Evolutionary conservation across 2,888 invertebrate genomes (phyloP).

Genomic region (Tenodera sinensis): DNA sequence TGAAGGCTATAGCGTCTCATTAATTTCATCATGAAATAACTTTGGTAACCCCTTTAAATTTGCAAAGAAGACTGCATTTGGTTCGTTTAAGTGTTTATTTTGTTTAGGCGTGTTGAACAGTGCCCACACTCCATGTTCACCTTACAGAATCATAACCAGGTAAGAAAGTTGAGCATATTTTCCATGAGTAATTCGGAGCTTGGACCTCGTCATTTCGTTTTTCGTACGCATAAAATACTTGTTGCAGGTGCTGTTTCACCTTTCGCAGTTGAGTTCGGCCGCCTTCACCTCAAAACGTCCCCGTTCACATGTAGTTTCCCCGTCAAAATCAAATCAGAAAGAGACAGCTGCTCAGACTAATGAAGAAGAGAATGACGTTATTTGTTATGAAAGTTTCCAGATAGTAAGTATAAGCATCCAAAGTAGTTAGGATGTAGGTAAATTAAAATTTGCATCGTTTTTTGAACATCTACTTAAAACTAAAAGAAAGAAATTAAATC

Average conservation of each 20-base stretch:
- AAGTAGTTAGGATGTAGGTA: not conserved
- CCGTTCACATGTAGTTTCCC: constrained; percentile 34
- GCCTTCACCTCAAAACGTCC: constrained; percentile 45
- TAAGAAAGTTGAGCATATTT: constrained; percentile 34
- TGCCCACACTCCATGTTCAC: constrained; percentile 43
- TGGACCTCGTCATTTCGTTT: not conserved
- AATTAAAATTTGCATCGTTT: too few relatives aligned
- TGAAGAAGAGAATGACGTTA: constrained; percentile 38
- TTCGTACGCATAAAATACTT: not conserved
- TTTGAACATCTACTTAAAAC: too few relatives aligned
- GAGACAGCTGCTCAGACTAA: constrained; percentile 36
- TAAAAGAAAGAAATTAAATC: too few relatives aligned
- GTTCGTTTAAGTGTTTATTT: not conserved
- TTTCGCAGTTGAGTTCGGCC: constrained; percentile 47
- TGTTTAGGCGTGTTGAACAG: not conserved
- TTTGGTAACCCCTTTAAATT: not conserved
- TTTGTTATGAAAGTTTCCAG: constrained; percentile 48
- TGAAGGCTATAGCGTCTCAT: not conserved
- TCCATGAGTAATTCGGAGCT: not conserved
- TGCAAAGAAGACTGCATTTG: not conserved
- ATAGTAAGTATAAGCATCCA: constrained; percentile 36
- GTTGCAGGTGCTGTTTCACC: constrained; percentile 39
- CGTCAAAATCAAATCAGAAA: constrained; percentile 38
- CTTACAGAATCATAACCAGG: constrained; percentile 51
- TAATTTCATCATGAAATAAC: not conserved